Evolutionary conservation across 2,113 vertebrate genomes (phyloP), one percentile per base, ranked within the genome.

Genomic region (Zeus faber): DNA sequence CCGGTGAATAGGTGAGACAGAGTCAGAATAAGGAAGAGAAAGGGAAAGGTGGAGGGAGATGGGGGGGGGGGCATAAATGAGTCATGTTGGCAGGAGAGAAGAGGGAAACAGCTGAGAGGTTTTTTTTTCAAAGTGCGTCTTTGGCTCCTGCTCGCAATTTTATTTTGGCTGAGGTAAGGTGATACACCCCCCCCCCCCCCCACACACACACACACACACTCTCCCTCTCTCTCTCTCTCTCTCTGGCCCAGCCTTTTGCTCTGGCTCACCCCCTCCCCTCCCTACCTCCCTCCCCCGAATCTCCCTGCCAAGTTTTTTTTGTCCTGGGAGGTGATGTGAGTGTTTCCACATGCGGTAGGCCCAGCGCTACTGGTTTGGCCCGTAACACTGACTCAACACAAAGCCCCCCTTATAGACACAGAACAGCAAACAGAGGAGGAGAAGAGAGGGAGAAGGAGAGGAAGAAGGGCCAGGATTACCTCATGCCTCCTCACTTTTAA

Each of bases 41-140:
- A 24, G 54, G 21, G 37, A 18, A 29, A 8, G 24, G 13, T 40
- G 52, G 20, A 27, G 45, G 49, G 60, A 52, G 59, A 64, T 50
- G 54, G 1, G 35, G 9, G 22, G n/a, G 25, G 40, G 17, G 25
- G 1, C 35, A 52, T 73, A 73, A 76, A 65, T 76, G 65, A 80
- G 74, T 80, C 67, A 83, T 75, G 74, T 73, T 84, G 76, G 82
- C 83, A 76, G 62, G 47, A 71, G 60, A 49, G 54, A 55, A 29
- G 59, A 54, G 73, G 79, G 79, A 84, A 89, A 88, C 87, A 89
- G 85, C 84, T 86, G 85, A 87, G 81, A 80, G 65, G 66, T 70
- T 65, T 58, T 81, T 83, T 14, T 35, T 35, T 35, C 29, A 74
- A 83, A 77, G 76, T 79, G 77, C 58, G 58, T 78, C 79, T 74